Conservation (phyloP, 2,113 vertebrate genomes). For the Odocoileus virginianus region DNA sequence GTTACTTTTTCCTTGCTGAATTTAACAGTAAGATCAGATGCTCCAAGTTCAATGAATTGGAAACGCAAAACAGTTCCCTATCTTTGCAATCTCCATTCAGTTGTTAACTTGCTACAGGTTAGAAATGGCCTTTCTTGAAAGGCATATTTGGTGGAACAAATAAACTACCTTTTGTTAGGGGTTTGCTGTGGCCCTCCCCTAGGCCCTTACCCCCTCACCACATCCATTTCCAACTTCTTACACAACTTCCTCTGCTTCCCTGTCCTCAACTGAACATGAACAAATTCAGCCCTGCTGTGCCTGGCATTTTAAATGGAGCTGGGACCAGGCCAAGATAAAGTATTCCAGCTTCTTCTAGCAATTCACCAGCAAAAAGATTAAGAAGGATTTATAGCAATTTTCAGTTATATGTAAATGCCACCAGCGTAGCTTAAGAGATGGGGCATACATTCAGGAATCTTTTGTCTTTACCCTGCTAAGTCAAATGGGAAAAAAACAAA, state of each 20-base stretch:
- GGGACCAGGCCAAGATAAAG: background rate
- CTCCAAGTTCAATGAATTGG: conserved; percentile 23
- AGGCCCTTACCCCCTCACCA: too few relatives aligned
- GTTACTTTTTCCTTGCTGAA: background rate
- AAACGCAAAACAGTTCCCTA: conserved; percentile 23
- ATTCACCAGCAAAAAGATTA: conserved; percentile 8
- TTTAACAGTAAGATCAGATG: background rate
- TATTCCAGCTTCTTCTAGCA: conserved; percentile 28
- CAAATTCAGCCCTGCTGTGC: conserved; percentile 13
- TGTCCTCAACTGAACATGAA: conserved; percentile 8
- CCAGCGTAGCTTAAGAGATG: background rate
- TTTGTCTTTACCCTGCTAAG: background rate
- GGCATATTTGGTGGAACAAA: background rate
- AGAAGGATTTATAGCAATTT: conserved; percentile 13
- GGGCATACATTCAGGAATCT: background rate
- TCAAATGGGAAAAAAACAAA: conserved; percentile 11
- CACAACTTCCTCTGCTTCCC: background rate
- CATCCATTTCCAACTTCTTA: background rate
- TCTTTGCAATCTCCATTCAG: background rate
- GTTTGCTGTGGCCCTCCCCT: background rate
- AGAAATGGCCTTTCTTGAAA: conserved; percentile 44
- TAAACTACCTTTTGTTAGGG: background rate
- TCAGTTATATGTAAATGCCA: background rate
- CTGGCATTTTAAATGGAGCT: conserved; percentile 40
- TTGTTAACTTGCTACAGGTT: conserved; percentile 17